phyloP scores from a whole-genome alignment of 2,888 invertebrate species.

The Stenotaenia linearis region DNA sequence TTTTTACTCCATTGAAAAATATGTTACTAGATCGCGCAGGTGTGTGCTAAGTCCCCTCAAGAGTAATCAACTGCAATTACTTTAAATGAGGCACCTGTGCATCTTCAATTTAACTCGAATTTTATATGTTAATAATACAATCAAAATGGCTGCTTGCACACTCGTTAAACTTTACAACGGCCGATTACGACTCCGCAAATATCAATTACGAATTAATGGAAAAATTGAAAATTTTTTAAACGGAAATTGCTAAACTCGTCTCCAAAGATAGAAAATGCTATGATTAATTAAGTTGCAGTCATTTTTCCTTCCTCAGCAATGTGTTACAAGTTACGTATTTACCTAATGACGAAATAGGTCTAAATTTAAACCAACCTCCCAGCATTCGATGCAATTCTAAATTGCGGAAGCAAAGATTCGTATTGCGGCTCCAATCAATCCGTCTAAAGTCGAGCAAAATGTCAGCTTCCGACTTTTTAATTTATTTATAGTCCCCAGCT shows the following conservation, averaged over 20 bases:
- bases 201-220: too few relatives aligned
- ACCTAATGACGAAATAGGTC: background rate
- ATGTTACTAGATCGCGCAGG: slow-evolving; percentile 7
- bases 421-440: slow-evolving; percentile 9
- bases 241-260: too few relatives aligned
- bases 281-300: background rate
- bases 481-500: background rate
- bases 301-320: background rate
- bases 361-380: slow-evolving; percentile 6
- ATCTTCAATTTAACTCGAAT: background rate
- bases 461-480: background rate
- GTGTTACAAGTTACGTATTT: background rate
- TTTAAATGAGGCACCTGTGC: background rate
- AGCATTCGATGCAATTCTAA: background rate
- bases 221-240: too few relatives aligned
- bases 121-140: background rate
- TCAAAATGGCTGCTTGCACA: background rate
- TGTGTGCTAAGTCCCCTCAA: background rate
- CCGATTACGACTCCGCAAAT: too few relatives aligned
- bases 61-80: slow-evolving; percentile 18
- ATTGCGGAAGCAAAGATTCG: background rate
- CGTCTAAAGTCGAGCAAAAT: background rate
- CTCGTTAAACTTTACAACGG: too few relatives aligned
- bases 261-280: too few relatives aligned
- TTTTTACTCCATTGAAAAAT: slow-evolving; percentile 11